Evolutionary conservation across 2,888 invertebrate species (phyloP), one percentile per base, ranked within the genome.

Genomic region (Drosophila mercatorum): DNA sequence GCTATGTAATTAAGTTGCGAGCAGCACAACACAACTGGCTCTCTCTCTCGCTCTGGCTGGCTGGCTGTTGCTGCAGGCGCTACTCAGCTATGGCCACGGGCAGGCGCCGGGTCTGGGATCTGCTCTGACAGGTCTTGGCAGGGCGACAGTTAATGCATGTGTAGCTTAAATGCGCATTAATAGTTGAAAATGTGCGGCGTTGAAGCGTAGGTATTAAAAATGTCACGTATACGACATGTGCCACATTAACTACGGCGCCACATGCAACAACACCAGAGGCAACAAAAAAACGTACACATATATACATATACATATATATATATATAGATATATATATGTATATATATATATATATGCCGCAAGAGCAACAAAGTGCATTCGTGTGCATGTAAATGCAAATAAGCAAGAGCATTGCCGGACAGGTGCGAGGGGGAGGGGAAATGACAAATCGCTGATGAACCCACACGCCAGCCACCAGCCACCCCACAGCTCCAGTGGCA

Each of bases 161-260:
- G 88, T 85, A 85, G 86, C 86, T 86, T 88, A 88, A 86, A 83
- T 85, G 83, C 73, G 80, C 86, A 86, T 85, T 86, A 86, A 88
- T 85, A 85, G 83, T 86, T 86, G 83, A 83, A 88, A 86, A 88
- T 86, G 85, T 86, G 86, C 86, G 88, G 88, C 81, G 81, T 86
- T 85, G 83, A 88, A 86, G 83, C 85, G 80, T 75, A 83, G 78
- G 85, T 81, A 87, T 85, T 87, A 87, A 86, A 86, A 85, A 87
- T 86, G 86, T 88, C 88, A 88, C 88, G 86, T 88, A 85, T 83
- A 77, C 88, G 88, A 86, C 85, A 88, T 86, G 86, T 85, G 83
- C 68, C 85, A 86, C 88, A 86, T 85, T 85, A 85, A 85, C 85
- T 88, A 85, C 80, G 51, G 63, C 65, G 78, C 72, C 78, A 72